phyloP scores from a whole-genome alignment of 64 coral and sea anemone genomes.

The Cladopsammia gracilis region DNA sequence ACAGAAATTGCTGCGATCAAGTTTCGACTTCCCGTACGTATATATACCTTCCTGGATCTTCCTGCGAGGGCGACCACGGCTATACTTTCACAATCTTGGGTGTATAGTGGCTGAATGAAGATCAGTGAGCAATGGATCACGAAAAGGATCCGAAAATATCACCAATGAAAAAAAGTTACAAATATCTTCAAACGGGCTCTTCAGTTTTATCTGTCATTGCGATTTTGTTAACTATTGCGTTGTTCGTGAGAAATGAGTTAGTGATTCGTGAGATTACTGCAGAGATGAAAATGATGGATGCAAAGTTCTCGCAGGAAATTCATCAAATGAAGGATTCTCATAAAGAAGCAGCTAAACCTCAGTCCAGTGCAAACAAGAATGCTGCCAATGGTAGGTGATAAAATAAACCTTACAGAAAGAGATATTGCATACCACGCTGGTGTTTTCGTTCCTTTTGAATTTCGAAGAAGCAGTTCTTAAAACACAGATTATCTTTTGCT shows the following conservation, averaged over 20 bases:
- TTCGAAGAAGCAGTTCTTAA: no score
- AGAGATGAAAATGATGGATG: neutral
- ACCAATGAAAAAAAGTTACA: neutral
- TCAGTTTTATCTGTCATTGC: constrained; percentile 4
- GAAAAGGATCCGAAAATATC: neutral
- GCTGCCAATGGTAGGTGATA: neutral
- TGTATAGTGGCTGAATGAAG: neutral
- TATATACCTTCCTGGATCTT: no score
- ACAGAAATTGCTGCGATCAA: no score
- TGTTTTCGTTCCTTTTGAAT: no score
- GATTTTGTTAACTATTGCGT: neutral
- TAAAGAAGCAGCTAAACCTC: neutral
- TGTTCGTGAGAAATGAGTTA: constrained; percentile 9
- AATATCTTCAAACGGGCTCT: neutral
- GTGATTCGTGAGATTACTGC: neutral
- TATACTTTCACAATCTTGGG: no score
- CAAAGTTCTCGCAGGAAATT: constrained; percentile 7
- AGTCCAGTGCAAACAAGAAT: neutral
- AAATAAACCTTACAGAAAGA: no score
- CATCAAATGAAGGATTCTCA: neutral
- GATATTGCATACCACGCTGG: no score
- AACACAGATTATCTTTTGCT: no score
- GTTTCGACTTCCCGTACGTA: no score
- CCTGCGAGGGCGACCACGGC: no score
- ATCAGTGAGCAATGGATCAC: neutral